Conservation (phyloP, 2,797 vertebrate species). For the Clarias fuscus region DNA sequence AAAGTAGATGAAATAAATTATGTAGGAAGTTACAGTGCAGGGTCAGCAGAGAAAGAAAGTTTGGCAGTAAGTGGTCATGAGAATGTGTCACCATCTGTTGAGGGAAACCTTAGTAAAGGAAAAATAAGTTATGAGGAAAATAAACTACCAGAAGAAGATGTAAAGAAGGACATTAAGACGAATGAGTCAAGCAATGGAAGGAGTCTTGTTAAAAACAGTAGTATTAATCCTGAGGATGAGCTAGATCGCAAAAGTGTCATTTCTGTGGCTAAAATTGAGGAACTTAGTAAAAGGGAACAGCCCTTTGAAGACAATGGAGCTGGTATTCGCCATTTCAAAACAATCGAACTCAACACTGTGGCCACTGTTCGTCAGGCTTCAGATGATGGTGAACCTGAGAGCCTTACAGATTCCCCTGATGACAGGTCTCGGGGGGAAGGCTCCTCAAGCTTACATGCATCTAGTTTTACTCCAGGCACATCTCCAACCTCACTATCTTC, state of each 20-base stretch:
- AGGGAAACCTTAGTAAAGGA: conserved; percentile 81
- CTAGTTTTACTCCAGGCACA: conserved; percentile 97
- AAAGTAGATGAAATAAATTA: conserved; percentile 77
- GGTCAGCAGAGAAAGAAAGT: conserved; percentile 91
- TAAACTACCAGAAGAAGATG: conserved; percentile 76
- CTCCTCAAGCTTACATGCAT: conserved; percentile 95
- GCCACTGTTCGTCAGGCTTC: conserved; percentile 73
- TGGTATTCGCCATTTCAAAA: conserved; percentile 90
- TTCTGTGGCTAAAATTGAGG: conserved; percentile 75
- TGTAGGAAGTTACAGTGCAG: conserved; percentile 86
- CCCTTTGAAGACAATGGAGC: conserved; percentile 73
- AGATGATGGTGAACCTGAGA: conserved; percentile 80
- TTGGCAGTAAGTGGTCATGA: conserved; percentile 97
- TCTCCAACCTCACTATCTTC: conserved; percentile 98
- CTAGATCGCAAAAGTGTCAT: conserved; percentile 72
- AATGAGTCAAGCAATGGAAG: conserved; percentile 76
- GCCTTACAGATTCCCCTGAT: conserved; percentile 97
- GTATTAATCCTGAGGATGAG: conserved; percentile 85
- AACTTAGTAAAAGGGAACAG: conserved; percentile 72
- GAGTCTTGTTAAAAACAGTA: conserved; percentile 82
- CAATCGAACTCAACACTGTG: conserved; percentile 91
- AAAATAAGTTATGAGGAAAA: conserved; percentile 83
- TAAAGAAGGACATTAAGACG: conserved; percentile 71
- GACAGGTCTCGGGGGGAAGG: conserved; percentile 95
- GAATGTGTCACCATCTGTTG: conserved; percentile 91